A percentile compares a stretch with the other conserved stretches of the same genome.
phyloP scores from a whole-genome alignment of 2,113 vertebrate species.

The Todiramphus saurophagus region DNA sequence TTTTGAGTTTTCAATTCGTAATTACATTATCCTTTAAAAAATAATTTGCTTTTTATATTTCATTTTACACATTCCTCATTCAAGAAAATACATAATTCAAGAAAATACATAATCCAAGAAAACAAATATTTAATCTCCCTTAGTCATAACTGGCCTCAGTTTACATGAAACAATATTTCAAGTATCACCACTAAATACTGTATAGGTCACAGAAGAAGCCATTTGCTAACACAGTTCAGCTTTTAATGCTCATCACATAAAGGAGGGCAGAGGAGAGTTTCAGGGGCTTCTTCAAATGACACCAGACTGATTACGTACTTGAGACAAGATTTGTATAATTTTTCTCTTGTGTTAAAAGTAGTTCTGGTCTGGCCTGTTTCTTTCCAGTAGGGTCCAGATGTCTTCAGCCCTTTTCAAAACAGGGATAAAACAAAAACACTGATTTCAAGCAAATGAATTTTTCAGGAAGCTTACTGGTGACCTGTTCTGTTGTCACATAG shows the following conservation, averaged over 20 bases:
- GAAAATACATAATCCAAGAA: not conserved
- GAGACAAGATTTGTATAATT: not conserved
- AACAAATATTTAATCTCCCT: not conserved
- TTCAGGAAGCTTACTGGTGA: not conserved
- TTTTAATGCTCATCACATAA: not conserved
- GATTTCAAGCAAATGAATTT: not conserved
- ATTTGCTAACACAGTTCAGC: not conserved
- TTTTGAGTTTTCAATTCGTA: not conserved
- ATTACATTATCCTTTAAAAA: not conserved
- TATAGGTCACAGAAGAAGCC: not conserved
- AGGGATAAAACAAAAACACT: not conserved
- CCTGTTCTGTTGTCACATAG: not conserved
- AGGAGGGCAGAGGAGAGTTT: not conserved
- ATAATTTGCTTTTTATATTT: not conserved
- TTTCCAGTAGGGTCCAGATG: not conserved
- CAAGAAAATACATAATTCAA: not conserved
- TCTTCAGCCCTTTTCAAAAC: not conserved
- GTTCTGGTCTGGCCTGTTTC: not conserved
- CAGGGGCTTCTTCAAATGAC: not conserved
- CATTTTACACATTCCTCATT: not conserved
- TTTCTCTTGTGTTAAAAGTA: not conserved
- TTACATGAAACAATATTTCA: not conserved
- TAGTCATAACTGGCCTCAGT: not conserved
- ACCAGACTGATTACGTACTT: not conserved
- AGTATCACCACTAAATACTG: not conserved